Conservation (phyloP, 2,113 vertebrate genomes). For the Dasyprocta punctata region DNA sequence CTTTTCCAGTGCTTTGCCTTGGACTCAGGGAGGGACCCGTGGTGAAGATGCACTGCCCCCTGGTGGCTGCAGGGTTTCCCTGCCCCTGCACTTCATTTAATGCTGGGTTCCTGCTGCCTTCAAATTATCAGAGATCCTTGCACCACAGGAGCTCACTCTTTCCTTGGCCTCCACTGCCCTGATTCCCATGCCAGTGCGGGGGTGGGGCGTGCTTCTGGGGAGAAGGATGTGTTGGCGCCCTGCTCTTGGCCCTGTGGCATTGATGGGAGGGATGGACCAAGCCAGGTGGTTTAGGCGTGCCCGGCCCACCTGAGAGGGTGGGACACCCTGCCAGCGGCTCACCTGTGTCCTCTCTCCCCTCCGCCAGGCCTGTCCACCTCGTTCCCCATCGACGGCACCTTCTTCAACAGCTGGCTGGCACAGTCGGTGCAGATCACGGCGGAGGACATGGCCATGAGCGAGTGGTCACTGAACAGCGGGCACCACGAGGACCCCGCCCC, state of each 20-base stretch:
- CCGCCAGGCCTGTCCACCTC: conserved; percentile 92
- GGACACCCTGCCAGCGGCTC: neutral
- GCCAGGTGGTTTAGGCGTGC: neutral
- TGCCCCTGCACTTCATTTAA: neutral
- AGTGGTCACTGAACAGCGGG: conserved; percentile 93
- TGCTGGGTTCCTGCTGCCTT: neutral
- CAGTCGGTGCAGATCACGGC: conserved; percentile 97
- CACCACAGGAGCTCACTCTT: neutral
- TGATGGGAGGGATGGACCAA: neutral
- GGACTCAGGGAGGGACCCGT: neutral
- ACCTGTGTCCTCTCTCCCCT: conserved; percentile 33
- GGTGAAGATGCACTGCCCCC: neutral
- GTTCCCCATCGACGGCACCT: conserved; percentile 94
- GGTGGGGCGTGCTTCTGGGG: neutral
- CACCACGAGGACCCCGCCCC: conserved; percentile 90
- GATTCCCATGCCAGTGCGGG: neutral
- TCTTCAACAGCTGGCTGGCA: conserved; percentile 98
- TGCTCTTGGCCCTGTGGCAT: no score
- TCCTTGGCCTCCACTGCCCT: neutral
- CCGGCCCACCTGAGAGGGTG: neutral
- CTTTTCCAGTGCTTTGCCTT: neutral
- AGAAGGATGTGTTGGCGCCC: neutral
- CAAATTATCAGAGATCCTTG: no score
- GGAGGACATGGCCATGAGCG: conserved; percentile 94
- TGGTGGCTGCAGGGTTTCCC: neutral